Evolutionary conservation across 2,113 vertebrate genomes (phyloP), one percentile per base, ranked within the genome.

Genomic region (Lagenorhynchus albirostris): DNA sequence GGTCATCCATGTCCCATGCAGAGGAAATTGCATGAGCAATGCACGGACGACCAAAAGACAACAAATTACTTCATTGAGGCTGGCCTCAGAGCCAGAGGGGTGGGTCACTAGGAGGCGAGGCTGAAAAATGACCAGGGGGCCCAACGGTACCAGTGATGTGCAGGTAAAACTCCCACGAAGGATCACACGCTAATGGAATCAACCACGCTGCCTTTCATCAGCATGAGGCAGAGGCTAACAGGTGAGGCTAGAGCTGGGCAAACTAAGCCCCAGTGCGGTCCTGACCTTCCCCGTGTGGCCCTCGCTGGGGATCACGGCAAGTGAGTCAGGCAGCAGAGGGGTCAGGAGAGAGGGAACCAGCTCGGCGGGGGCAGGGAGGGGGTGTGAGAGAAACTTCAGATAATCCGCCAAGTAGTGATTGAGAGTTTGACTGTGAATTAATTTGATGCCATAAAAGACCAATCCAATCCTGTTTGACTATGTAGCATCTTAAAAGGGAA

Each of bases 401-500:
- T 21, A 0, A 67, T 29, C 85, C 26, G 2, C 67, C 76, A 33
- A 73, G 81, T 41, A n/a, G 63, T 68, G 11, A 87, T 68, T 18
- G 85, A 87, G 95, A 96, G 89, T 94, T 84, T 68, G 50, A 53
- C 50, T 53, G 95, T 95, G 98, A 99, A 98, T 96, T 99, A 99
- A 99, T 99, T 98, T 99, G 99, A 99, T 99, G 99, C 99, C 99
- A 71, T 99, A 98, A 99, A 98, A 99, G 99, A 99, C 98, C 99
- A 99, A 99, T 98, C 98, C 98, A 99, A 99, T 99, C 98, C 99
- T 99, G 99, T 99, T 99, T 99, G 99, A 99, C 99, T 99, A 99
- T 99, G 99, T 99, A 99, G 99, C 99, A 99, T 99, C 99, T 99
- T 99, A 98, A 99, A 99, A 99, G 99, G 99, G n/a, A 81, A 98